Evolutionary conservation across 2,888 invertebrate genomes (phyloP).

Genomic region (Lepeophtheirus nordmannii): DNA sequence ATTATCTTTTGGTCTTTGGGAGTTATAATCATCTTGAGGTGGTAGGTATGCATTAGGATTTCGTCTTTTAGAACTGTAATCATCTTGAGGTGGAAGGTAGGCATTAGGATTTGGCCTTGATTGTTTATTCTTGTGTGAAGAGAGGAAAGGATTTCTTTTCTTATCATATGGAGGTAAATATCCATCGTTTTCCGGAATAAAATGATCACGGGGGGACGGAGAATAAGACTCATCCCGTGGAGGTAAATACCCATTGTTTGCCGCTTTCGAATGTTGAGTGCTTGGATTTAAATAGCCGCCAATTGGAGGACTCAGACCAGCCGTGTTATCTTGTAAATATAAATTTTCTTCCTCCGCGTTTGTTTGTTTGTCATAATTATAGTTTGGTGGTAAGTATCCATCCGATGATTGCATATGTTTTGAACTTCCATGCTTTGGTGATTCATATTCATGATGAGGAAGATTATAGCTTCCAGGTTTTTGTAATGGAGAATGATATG

Average conservation of each 20-base stretch:
- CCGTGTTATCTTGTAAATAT: no score
- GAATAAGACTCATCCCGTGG: neutral
- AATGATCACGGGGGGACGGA: neutral
- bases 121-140: no score
- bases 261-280: no score
- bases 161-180: neutral
- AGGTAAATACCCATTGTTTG: neutral
- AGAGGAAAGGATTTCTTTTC: no score
- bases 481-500: neutral
- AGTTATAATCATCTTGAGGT: constrained; percentile 2
- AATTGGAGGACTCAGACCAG: no score
- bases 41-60: neutral
- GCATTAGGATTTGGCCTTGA: neutral
- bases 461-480: neutral
- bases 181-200: neutral
- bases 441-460: neutral
- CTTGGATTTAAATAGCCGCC: no score
- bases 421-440: neutral
- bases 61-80: neutral
- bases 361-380: no score
- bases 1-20: neutral
- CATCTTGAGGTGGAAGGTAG: constrained; percentile 1
- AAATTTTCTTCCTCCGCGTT: no score
- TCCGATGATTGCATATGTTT: no score
- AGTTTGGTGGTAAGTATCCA: no score